Conservation (phyloP, 2,797 vertebrate species). For the Loris lydekkerianus region DNA sequence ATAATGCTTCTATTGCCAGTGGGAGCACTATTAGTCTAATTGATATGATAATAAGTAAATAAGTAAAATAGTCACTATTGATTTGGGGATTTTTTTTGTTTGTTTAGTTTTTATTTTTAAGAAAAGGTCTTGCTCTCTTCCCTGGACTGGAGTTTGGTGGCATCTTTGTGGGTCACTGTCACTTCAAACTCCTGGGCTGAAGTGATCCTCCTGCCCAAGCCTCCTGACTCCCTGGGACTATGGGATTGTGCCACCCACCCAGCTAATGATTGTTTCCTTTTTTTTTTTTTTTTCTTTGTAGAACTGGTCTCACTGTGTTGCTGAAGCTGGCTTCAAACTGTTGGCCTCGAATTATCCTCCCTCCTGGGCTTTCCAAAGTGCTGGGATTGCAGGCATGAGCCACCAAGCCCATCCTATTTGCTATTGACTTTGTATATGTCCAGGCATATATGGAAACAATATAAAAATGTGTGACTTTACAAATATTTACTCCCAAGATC, state of each 20-base stretch:
- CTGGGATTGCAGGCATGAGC: neutral
- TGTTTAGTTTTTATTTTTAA: neutral
- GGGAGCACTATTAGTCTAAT: neutral
- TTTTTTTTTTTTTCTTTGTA: neutral
- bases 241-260: neutral
- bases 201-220: neutral
- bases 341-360: neutral
- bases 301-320: neutral
- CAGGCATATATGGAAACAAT: neutral
- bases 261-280: neutral
- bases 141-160: neutral
- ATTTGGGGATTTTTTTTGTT: neutral
- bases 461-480: conserved; percentile 12
- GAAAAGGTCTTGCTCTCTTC: neutral
- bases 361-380: neutral
- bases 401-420: neutral
- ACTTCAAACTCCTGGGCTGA: neutral
- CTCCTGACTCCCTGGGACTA: neutral
- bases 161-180: neutral
- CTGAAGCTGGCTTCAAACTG: neutral
- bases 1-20: neutral
- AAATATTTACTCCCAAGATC: neutral
- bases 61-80: neutral
- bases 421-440: neutral
- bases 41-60: neutral